phyloP scores from a whole-genome alignment of 2,888 invertebrate genomes.

The Phyllotreta striolata region DNA sequence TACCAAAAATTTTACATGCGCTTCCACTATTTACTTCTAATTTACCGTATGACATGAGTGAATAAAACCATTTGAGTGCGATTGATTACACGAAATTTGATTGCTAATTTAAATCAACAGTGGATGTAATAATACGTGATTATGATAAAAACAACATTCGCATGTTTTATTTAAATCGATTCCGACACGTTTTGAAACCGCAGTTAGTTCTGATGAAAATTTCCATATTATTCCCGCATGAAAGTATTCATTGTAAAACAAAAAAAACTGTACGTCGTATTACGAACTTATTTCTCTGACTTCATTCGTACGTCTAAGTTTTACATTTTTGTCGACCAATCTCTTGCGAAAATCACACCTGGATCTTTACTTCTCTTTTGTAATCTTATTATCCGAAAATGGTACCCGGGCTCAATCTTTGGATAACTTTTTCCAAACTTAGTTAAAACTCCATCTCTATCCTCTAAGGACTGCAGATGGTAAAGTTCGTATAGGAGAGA shows the following conservation, averaged over 20 bases:
- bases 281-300: constrained; percentile 19
- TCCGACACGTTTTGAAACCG: not conserved
- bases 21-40: no score
- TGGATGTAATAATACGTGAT: no score
- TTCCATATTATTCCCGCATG: constrained; percentile 8
- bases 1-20: no score
- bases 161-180: no score
- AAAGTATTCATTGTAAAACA: constrained; percentile 2
- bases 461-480: constrained; percentile 45
- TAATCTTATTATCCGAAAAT: constrained; percentile 44
- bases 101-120: no score
- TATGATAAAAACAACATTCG: no score
- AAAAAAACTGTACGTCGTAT: not conserved
- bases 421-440: constrained; percentile 53
- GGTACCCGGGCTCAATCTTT: constrained; percentile 47
- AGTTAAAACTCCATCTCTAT: constrained; percentile 50
- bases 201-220: constrained; percentile 1
- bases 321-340: constrained; percentile 29
- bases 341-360: constrained; percentile 49
- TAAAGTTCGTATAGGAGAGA: constrained; percentile 32
- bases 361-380: constrained; percentile 45
- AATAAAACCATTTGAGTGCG: no score
- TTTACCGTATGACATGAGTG: no score
- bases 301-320: constrained; percentile 29
- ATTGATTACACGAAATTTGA: no score